Evolutionary conservation across 2,113 vertebrate species (phyloP), one percentile per base, ranked within the genome.

Genomic region (Cochlearius cochlearius): DNA sequence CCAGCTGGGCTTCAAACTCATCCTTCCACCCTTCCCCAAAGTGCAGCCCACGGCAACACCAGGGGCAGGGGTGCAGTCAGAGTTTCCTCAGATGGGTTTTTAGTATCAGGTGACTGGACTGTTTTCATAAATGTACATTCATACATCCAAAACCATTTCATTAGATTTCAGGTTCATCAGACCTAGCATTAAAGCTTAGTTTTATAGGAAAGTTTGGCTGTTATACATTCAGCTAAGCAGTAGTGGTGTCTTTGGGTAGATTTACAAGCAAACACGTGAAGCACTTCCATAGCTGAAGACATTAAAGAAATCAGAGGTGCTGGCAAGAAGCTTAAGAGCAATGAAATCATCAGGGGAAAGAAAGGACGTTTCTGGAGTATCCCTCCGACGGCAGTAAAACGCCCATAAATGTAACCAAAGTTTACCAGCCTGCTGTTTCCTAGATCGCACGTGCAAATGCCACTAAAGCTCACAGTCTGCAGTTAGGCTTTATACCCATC

Each of bases 291-390:
- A 71, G 52, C 5, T 43, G 39, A 86, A 56, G 30, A 60, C 7
- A 32, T 23, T 60, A 45, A 11, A 19, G 32, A 89, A 69, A 71
- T 63, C n/a, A 30, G 39, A 87, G 19, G 14, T 32, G 26, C 59
- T 92, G 81, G 72, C 74, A 95, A 90, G 72, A 92, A 63, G 38
- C 49, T 87, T 11, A 55, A 81, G 63, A 36, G 72, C 53, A 90
- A 85, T 78, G 56, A 97, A 97, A 96, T 85, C 66, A 86, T 50
- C 72, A 94, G 43, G 53, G 82, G 55, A 62, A 95, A 93, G 62
- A 67, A 41, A 93, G 71, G 77, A 32, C 59, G 30, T 67, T 88
- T 97, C 91, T 78, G 68, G 93, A 97, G 69, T 82, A 77, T 12
- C 12, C 1, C 15, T 88, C 82, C 71, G 66, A 93, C 27, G 86